Base-by-base conservation (phyloP, 2,113 vertebrate genomes). In the Aleadryas rufinucha region DNA sequence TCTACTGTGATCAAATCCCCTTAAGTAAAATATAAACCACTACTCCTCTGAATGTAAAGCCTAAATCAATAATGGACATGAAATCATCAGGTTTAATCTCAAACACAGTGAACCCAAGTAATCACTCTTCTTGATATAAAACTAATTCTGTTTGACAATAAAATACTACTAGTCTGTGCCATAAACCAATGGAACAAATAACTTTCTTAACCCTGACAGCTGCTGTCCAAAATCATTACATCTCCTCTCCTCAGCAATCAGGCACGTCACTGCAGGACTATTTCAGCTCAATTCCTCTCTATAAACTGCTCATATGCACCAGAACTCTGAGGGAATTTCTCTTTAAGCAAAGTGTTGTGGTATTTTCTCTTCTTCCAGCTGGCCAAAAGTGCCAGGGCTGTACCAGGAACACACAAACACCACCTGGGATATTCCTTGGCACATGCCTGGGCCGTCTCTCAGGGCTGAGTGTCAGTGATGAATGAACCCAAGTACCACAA, bases 31-130 rank as follows among this genome's bases (percentile, higher is more conserved):
- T 96, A 96, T 92, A 96, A 97, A 97, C 92, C 11, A 1, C 87
- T 81, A 14, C 93, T 88, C 68, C 92, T 83, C 93, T 70, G 89
- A 96, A 96, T 95, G 89, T 82, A 97, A 92, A 96, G 93, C 88
- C 88, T 64, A 92, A 96, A 96, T 97, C 97, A 97, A 97, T 97
- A 97, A 97, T 88, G 88, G 96, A 97, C 94, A 97, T 69, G 94
- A 94, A 97, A 97, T 97, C 96, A 96, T 96, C 96, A 96, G 93
- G 81, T 97, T 97, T 97, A 97, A 97, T 97, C 96, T 97, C 94
- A 96, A 95, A 94, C 81, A 91, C 84, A 78, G 92, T 49, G 75
- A 96, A 93, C 60, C 75, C 64, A 47, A 96, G 93, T 92, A 97
- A 96, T 97, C 89, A 87, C 92, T 97, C 96, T 96, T 94, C 90